Evolutionary conservation across 2,888 invertebrate species (phyloP).

Genomic region (Hetaerina titia): DNA sequence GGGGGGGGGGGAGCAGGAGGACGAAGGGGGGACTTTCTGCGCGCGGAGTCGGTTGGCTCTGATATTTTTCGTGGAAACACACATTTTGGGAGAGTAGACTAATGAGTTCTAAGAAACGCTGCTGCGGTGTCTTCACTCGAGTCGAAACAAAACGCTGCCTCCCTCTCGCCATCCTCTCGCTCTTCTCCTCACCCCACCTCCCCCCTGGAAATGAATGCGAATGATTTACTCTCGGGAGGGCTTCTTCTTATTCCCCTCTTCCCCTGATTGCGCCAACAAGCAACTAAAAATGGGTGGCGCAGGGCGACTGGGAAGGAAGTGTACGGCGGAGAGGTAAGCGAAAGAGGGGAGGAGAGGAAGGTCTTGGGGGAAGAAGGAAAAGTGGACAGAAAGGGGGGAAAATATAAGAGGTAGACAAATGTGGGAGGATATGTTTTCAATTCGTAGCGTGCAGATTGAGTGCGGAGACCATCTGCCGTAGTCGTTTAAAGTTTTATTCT

Average conservation of each 20-base stretch:
- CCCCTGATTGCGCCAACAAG: not conserved
- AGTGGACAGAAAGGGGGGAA: not conserved
- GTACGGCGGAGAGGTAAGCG: not conserved
- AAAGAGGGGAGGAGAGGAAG: not conserved
- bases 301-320: not conserved
- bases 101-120: slow-evolving; percentile 39
- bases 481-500: not conserved
- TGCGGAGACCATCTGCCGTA: not conserved
- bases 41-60: not conserved
- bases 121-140: slow-evolving; percentile 20
- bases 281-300: not conserved
- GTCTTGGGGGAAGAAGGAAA: not conserved
- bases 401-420: not conserved
- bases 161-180: not conserved
- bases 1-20: not conserved
- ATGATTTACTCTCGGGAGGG: slow-evolving; percentile 46
- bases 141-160: slow-evolving; percentile 14
- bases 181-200: not conserved
- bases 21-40: not conserved
- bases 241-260: slow-evolving; percentile 4
- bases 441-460: not conserved
- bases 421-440: not conserved
- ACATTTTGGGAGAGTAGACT: slow-evolving; percentile 23
- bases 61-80: slow-evolving; percentile 31
- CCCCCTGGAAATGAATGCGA: slow-evolving; percentile 27